A percentile compares a stretch with the other conserved stretches of the same genome.
phyloP scores from a whole-genome alignment of 1,140 invertebrate species.

The Drosophila carrolli region DNA sequence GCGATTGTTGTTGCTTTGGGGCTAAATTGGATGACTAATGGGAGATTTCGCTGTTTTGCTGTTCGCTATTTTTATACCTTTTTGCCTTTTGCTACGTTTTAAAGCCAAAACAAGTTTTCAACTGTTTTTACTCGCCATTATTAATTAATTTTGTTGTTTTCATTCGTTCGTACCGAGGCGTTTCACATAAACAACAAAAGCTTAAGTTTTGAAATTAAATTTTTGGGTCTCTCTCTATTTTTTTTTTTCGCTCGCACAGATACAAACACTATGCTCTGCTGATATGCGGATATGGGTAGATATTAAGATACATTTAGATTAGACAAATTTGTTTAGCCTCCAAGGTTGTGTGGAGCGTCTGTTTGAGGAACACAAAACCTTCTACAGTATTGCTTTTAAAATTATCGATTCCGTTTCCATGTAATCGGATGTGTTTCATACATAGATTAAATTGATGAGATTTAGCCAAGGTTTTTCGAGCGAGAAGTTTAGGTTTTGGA shows the following conservation, averaged over 20 bases:
- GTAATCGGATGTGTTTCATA: slow-evolving; percentile 30
- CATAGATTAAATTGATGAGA: neutral
- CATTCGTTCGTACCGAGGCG: slow-evolving; percentile 18
- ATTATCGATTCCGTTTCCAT: slow-evolving; percentile 20
- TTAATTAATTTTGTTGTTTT: slow-evolving; percentile 37
- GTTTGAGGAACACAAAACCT: slow-evolving; percentile 11
- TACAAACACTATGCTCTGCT: slow-evolving; percentile 15
- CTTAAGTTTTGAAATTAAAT: slow-evolving; percentile 11
- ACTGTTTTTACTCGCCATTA: slow-evolving; percentile 45
- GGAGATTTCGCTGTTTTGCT: slow-evolving; percentile 31
- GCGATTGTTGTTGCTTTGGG: slow-evolving; percentile 11
- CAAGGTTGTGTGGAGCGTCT: slow-evolving; percentile 19
- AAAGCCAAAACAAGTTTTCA: slow-evolving; percentile 68
- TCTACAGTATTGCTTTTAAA: slow-evolving; percentile 6
- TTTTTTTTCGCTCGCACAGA: slow-evolving; percentile 5
- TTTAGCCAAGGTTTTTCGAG: slow-evolving; percentile 14
- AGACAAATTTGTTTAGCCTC: slow-evolving; percentile 32
- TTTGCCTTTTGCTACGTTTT: slow-evolving; percentile 38
- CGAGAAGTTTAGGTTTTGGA: neutral
- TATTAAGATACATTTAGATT: slow-evolving; percentile 31
- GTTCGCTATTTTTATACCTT: slow-evolving; percentile 40
- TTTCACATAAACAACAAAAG: slow-evolving; percentile 24
- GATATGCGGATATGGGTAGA: slow-evolving; percentile 37
- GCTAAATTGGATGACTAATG: slow-evolving; percentile 68
- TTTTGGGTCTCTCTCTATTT: slow-evolving; percentile 26